These are phyloP conservation scores for Penaeus japonicus DNA, from an alignment of 1,140 invertebrate genomes.

Conservation along the genomic window DNA sequence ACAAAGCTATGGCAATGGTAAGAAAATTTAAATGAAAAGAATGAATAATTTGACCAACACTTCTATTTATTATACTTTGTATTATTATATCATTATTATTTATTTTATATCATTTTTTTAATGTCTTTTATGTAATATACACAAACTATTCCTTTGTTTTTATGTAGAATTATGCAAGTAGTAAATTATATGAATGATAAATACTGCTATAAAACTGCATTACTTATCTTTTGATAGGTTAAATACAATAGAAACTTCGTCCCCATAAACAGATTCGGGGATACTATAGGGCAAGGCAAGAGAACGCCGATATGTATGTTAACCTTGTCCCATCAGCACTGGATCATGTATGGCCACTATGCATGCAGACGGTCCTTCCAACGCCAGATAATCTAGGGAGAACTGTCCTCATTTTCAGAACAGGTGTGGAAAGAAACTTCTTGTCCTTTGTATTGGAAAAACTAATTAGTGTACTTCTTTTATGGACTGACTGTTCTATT, in stretches of 20 bases:
- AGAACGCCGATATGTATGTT: conserved; percentile 48
- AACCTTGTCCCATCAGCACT: conserved; percentile 40
- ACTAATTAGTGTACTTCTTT: neutral
- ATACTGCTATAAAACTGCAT: no score
- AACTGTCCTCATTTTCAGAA: conserved; percentile 55
- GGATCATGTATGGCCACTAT: conserved; percentile 41
- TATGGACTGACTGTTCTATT: neutral
- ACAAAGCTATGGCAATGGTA: conserved; percentile 57
- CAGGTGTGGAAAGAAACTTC: conserved; percentile 11
- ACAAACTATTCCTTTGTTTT: no score
- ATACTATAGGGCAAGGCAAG: conserved; percentile 50
- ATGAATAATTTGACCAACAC: no score
- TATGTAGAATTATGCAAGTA: no score
- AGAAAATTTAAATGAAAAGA: neutral
- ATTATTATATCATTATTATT: no score
- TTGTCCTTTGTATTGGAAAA: no score
- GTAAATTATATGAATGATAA: no score
- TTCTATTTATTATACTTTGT: no score
- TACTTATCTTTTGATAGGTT: no score
- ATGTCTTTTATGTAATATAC: no score
- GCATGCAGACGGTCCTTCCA: conserved; percentile 53
- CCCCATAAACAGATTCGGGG: conserved; percentile 49
- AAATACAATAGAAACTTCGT: no score
- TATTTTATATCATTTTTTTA: no score
- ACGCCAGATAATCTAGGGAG: conserved; percentile 44